These are phyloP conservation scores for Diglossa cyanea DNA, from an alignment of 2,797 vertebrate species.

Conservation along the genomic window DNA sequence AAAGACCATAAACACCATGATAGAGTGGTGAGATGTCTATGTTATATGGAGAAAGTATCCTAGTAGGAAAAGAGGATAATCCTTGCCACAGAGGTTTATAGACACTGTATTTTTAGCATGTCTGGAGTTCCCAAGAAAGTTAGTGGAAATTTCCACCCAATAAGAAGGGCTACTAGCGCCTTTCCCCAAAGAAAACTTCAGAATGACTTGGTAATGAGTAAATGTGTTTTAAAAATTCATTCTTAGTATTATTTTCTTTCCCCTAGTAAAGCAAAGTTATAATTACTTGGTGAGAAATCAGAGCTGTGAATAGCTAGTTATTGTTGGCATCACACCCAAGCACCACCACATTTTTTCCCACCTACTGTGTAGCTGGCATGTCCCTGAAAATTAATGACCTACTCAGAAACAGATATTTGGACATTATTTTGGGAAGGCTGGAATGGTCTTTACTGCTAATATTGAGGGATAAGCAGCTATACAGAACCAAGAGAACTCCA, in stretches of 20 bases:
- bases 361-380: neutral
- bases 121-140: neutral
- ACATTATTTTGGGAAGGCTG: neutral
- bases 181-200: slow-evolving; percentile 19
- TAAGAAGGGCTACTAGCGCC: neutral
- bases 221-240: neutral
- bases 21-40: neutral
- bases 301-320: slow-evolving; percentile 49
- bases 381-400: neutral
- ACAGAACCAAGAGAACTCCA: neutral
- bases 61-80: neutral
- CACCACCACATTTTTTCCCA: slow-evolving; percentile 31
- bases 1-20: neutral
- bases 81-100: neutral
- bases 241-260: slow-evolving; percentile 24
- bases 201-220: neutral
- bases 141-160: neutral
- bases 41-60: neutral
- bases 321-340: slow-evolving; percentile 47
- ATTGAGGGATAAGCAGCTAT: neutral
- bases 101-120: neutral
- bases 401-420: neutral
- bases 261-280: neutral
- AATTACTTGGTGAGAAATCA: slow-evolving; percentile 58
- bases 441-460: neutral